These are phyloP conservation scores for human DNA, from an alignment of 2,113 vertebrate genomes.

Conservation along the genomic window DNA sequence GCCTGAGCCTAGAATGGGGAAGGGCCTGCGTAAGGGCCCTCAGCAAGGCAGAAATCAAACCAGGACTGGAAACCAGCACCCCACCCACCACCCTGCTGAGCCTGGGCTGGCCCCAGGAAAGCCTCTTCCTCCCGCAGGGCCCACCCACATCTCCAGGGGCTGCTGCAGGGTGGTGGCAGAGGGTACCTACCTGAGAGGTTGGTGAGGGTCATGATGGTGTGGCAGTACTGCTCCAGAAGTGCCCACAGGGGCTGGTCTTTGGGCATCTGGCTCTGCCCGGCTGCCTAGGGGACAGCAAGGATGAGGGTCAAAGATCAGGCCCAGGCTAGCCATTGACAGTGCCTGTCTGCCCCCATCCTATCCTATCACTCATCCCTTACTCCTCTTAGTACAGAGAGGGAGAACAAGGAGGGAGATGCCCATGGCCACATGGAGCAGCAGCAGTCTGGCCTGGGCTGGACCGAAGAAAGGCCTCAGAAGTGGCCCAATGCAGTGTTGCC, in stretches of 20 bases:
- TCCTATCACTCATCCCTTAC: not conserved
- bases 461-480: not conserved
- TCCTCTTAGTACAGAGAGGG: not conserved
- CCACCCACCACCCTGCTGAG: accelerated
- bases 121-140: not conserved
- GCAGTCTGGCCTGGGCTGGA: not conserved
- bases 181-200: constrained; percentile 76
- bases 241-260: constrained; percentile 53
- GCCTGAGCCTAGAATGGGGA: not conserved
- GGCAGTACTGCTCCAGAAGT: constrained; percentile 77
- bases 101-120: not conserved
- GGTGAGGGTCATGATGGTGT: not conserved
- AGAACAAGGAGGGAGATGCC: not conserved
- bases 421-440: not conserved
- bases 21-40: not conserved
- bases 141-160: not conserved
- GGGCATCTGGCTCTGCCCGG: not conserved
- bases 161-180: not conserved
- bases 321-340: not conserved
- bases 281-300: constrained; percentile 58
- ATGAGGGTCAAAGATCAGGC: not conserved
- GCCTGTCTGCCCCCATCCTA: not conserved
- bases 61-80: not conserved
- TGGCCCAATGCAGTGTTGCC: too few relatives aligned
- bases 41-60: not conserved